These are phyloP conservation scores for Chromis chromis DNA, from an alignment of 2,797 vertebrate genomes.

Conservation along the genomic window DNA sequence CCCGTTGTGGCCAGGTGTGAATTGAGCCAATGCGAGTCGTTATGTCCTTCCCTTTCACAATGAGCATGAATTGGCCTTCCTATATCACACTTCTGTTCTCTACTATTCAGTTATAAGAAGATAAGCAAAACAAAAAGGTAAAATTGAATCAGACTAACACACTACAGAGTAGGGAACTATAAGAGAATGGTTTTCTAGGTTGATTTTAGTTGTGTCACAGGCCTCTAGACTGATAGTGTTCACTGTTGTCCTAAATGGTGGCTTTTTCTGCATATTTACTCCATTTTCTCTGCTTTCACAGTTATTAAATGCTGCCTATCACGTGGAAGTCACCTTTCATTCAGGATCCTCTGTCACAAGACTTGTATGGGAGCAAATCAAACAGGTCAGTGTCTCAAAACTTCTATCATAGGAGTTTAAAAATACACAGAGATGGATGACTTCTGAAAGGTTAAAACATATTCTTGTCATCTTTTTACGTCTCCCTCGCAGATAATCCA, in stretches of 20 bases:
- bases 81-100: background rate
- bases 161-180: too few relatives aligned
- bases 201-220: background rate
- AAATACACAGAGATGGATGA: fast-evolving
- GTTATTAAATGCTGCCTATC: conserved; percentile 98
- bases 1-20: too few relatives aligned
- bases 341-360: conserved; percentile 95
- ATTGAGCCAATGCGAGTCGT: too few relatives aligned
- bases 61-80: background rate
- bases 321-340: conserved; percentile 98
- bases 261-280: conserved; percentile 9
- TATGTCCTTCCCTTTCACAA: too few relatives aligned
- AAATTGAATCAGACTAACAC: background rate
- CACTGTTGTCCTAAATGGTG: background rate
- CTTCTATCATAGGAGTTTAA: background rate
- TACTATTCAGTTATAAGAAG: background rate
- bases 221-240: background rate
- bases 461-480: background rate
- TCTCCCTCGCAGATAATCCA: conserved; percentile 90
- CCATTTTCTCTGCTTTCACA: conserved; percentile 66
- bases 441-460: background rate
- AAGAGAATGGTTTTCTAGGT: too few relatives aligned
- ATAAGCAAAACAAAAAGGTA: background rate
- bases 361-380: conserved; percentile 98
- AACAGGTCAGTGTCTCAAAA: conserved; percentile 86